Evolutionary conservation across 1,140 invertebrate genomes (phyloP).

Genomic region (Capitella teleta): DNA sequence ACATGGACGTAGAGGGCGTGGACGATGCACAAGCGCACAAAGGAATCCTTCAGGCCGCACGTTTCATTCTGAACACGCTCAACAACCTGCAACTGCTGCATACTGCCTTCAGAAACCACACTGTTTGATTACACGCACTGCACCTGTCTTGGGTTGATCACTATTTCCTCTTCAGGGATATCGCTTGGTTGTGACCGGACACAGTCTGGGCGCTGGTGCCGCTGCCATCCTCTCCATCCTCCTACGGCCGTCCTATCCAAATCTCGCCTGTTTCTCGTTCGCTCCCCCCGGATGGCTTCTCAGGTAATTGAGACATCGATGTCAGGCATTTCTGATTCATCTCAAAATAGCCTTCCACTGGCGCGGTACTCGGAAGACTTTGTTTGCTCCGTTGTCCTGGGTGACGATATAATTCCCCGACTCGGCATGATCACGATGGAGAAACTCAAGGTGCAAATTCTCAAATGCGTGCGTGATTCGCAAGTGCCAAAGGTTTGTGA

Average conservation of each 20-base stretch:
- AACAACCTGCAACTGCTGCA: conserved; percentile 45
- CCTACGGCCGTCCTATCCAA: conserved; percentile 43
- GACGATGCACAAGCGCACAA: conserved; percentile 58
- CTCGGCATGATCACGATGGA: conserved; percentile 69
- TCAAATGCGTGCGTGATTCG: not conserved
- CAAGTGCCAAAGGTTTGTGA: conserved; percentile 1
- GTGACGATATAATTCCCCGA: conserved; percentile 79
- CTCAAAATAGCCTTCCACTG: conserved; percentile 6
- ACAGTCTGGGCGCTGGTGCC: conserved; percentile 81
- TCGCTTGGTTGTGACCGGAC: conserved; percentile 71
- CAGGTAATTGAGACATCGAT: too few species aligned
- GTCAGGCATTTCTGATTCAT: too few species aligned
- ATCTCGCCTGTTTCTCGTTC: conserved; percentile 75
- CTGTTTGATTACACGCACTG: too few species aligned
- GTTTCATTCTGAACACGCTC: conserved; percentile 61
- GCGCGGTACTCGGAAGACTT: conserved; percentile 47
- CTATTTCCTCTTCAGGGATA: conserved; percentile 45
- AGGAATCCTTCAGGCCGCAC: conserved; percentile 74
- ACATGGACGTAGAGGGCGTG: conserved; percentile 60
- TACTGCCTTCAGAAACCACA: conserved; percentile 25
- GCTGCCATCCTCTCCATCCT: conserved; percentile 78
- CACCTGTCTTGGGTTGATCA: too few species aligned
- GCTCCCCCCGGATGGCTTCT: conserved; percentile 84
- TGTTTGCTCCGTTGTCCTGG: conserved; percentile 72
- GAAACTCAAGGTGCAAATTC: conserved; percentile 50